These are phyloP conservation scores for Sebastes matsubarae DNA, from an alignment of 2,797 vertebrate genomes.

Conservation along the genomic window DNA sequence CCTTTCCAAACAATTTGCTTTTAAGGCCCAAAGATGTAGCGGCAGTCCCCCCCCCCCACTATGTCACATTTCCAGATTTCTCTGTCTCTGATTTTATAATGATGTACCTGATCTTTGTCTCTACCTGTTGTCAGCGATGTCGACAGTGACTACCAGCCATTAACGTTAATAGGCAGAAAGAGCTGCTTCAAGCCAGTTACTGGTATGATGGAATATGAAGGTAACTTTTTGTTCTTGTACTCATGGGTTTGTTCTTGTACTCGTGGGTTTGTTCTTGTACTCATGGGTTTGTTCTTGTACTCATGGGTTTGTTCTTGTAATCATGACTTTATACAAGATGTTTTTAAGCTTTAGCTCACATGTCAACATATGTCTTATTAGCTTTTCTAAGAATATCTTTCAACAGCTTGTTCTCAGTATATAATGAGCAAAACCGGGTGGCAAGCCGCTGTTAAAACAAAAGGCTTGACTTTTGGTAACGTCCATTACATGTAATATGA, in stretches of 20 bases:
- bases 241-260: not conserved
- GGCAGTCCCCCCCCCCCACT: not conserved
- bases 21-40: not conserved
- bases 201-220: not conserved
- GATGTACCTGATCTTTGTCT: not conserved
- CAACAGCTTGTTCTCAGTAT: conserved; percentile 31
- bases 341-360: not conserved
- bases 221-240: too few species aligned
- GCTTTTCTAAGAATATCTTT: not conserved
- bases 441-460: conserved; percentile 30
- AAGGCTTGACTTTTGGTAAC: conserved; percentile 30
- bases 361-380: not conserved
- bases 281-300: too few species aligned
- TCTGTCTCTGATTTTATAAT: not conserved
- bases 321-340: not conserved
- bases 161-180: not conserved
- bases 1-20: not conserved
- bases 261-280: too few species aligned
- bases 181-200: not conserved
- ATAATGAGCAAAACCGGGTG: conserved; percentile 36
- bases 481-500: conserved; percentile 34
- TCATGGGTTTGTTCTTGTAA: not conserved
- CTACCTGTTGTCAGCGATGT: not conserved
- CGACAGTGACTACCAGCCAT: not conserved
- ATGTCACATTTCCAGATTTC: not conserved